These are phyloP conservation scores for Synergus umbraculus DNA, from an alignment of 2,888 invertebrate species.

Conservation along the genomic window DNA sequence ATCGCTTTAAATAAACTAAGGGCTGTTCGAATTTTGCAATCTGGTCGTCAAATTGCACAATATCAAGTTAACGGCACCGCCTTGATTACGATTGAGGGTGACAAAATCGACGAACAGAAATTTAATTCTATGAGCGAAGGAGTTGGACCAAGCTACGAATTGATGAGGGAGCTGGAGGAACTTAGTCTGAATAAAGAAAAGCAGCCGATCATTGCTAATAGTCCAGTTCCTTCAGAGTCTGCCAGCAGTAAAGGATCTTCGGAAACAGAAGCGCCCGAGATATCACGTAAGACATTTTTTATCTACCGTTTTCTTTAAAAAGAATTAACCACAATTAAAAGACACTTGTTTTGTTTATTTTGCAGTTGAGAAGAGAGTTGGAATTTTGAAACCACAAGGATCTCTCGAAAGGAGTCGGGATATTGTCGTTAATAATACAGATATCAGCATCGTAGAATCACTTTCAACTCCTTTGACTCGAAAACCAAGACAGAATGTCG, in stretches of 20 bases:
- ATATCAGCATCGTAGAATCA: conserved; percentile 54
- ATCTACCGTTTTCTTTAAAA: conserved; percentile 13
- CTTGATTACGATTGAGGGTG: conserved; percentile 69
- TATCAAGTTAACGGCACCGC: conserved; percentile 75
- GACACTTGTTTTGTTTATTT: conserved; percentile 19
- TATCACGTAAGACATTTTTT: conserved; percentile 56
- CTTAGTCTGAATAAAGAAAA: conserved; percentile 76
- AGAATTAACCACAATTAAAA: not conserved
- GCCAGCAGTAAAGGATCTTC: conserved; percentile 73
- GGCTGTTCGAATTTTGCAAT: conserved; percentile 78
- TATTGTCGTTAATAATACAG: conserved; percentile 52
- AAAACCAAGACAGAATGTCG: conserved; percentile 85
- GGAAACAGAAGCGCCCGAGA: conserved; percentile 69
- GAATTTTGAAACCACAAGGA: conserved; percentile 86
- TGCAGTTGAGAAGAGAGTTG: conserved; percentile 82
- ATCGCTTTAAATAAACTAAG: conserved; percentile 78
- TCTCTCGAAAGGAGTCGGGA: conserved; percentile 83
- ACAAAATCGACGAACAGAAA: conserved; percentile 65
- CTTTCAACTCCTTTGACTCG: conserved; percentile 59
- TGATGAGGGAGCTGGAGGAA: conserved; percentile 80
- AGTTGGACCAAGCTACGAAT: conserved; percentile 78
- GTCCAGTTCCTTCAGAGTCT: conserved; percentile 74
- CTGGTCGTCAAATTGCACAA: conserved; percentile 79
- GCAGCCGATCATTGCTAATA: conserved; percentile 61
- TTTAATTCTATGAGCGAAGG: conserved; percentile 75